Percentiles rank a stretch among this genome's conserved stretches.
Conservation (phyloP, 2,797 vertebrate genomes). For the Pseudochromis fuscus region DNA sequence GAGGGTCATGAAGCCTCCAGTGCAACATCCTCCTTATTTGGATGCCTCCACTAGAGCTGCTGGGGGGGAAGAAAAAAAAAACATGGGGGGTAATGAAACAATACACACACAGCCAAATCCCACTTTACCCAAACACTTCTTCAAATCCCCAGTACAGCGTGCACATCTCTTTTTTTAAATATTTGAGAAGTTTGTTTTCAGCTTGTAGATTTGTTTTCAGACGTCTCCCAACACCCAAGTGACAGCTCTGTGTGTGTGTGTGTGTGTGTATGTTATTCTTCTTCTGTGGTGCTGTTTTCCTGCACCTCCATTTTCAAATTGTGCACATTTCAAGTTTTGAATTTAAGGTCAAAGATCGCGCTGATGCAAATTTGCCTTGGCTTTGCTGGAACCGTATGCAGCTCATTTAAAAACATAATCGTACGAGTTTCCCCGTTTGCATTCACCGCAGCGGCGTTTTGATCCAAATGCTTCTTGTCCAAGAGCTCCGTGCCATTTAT, state of each 20-base stretch:
- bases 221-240: constrained; percentile 40
- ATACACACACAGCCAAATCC: constrained; percentile 56
- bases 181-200: constrained; percentile 70
- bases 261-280: no score
- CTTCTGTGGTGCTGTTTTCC: no score
- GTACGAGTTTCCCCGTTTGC: neutral
- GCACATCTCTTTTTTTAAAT: constrained; percentile 55
- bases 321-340: constrained; percentile 8
- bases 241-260: constrained; percentile 7
- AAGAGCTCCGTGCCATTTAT: constrained; percentile 39
- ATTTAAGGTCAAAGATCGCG: constrained; percentile 15
- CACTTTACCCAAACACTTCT: constrained; percentile 47
- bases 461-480: constrained; percentile 46
- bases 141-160: constrained; percentile 45
- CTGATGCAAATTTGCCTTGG: neutral
- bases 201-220: constrained; percentile 61
- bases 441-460: constrained; percentile 14
- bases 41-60: constrained; percentile 60
- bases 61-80: constrained; percentile 52
- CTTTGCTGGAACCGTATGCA: neutral
- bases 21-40: constrained; percentile 74
- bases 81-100: constrained; percentile 67
- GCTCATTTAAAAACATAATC: neutral
- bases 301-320: neutral
- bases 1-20: constrained; percentile 75